phyloP scores from a whole-genome alignment of 2,888 invertebrate genomes.

The Diplazon laetatorius region DNA sequence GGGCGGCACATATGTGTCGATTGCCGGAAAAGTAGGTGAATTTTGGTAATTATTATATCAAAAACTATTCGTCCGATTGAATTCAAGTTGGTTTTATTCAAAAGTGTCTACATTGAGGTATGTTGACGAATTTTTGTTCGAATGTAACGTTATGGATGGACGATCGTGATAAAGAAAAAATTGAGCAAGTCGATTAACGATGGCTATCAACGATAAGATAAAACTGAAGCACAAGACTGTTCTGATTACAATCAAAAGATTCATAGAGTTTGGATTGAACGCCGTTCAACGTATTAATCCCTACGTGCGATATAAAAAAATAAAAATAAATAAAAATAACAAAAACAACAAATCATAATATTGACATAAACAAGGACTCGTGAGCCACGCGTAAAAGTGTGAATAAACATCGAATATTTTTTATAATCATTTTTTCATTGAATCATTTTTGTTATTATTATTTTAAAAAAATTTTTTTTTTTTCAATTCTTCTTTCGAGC shows the following conservation, averaged over 20 bases:
- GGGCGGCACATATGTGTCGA: too few relatives aligned
- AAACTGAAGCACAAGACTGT: conserved; percentile 1
- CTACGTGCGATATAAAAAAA: background rate
- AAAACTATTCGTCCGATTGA: too few relatives aligned
- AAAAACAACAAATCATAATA: conserved; percentile 20
- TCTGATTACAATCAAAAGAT: conserved; percentile 33
- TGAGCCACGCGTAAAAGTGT: background rate
- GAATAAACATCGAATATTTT: too few relatives aligned
- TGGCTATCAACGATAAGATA: conserved; percentile 31
- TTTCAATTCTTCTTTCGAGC: background rate
- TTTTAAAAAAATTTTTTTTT: too few relatives aligned
- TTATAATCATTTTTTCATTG: too few relatives aligned
- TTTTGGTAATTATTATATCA: too few relatives aligned
- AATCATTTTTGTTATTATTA: too few relatives aligned
- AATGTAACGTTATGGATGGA: background rate
- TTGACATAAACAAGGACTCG: background rate
- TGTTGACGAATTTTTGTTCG: too few relatives aligned
- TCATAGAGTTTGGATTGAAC: background rate
- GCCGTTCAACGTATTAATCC: background rate
- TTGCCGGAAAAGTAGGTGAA: too few relatives aligned
- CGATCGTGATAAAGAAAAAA: background rate
- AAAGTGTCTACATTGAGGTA: background rate
- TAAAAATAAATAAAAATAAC: too few relatives aligned
- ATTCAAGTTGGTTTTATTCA: too few relatives aligned
- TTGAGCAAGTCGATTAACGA: background rate